Evolutionary conservation across 2,797 vertebrate genomes (phyloP).

Genomic region (Liasis olivaceus): DNA sequence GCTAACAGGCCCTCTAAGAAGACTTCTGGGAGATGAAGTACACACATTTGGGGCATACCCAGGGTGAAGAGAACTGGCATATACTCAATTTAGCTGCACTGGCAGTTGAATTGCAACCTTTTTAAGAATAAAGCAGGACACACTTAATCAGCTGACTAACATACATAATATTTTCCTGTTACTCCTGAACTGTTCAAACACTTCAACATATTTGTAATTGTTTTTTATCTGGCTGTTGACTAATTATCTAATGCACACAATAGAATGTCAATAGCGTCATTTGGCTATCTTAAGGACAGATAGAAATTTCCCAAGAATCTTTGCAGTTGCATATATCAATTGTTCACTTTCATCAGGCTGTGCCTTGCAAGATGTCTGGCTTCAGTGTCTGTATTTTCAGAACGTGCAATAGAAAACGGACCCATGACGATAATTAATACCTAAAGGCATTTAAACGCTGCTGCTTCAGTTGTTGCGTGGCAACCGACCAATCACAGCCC

Average conservation of each 20-base stretch:
- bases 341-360: constrained; percentile 42
- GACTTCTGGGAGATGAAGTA: not conserved
- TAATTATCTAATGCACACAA: not conserved
- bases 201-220: constrained; percentile 29
- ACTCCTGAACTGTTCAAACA: constrained; percentile 43
- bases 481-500: constrained; percentile 66
- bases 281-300: constrained; percentile 12
- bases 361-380: constrained; percentile 55
- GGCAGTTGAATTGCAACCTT: not conserved
- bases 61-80: not conserved
- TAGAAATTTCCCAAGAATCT: constrained; percentile 32
- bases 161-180: constrained; percentile 22
- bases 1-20: not conserved
- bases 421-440: constrained; percentile 73
- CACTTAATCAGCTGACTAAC: constrained; percentile 28
- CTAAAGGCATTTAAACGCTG: constrained; percentile 69
- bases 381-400: constrained; percentile 58
- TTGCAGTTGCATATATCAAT: constrained; percentile 45
- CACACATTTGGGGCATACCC: not conserved
- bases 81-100: not conserved
- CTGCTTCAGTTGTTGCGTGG: constrained; percentile 70
- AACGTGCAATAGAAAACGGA: constrained; percentile 62
- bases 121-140: not conserved
- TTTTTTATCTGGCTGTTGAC: constrained; percentile 23
- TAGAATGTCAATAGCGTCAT: constrained; percentile 20